phyloP scores from a whole-genome alignment of 1,140 invertebrate genomes.

The Euwallacea fornicatus region DNA sequence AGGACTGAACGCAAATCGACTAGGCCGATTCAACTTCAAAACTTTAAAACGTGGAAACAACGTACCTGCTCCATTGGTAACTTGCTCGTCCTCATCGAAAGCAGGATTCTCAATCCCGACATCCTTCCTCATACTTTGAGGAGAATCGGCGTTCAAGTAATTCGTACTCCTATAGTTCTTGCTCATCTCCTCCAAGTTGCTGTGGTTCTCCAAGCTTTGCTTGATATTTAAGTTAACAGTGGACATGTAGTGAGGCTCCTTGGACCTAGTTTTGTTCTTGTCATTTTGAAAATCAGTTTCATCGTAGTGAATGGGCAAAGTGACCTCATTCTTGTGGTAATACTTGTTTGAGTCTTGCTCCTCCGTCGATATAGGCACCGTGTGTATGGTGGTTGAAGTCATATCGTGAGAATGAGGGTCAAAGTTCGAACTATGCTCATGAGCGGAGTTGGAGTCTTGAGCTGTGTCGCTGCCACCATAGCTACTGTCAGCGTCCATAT shows the following conservation, averaged over 20 bases:
- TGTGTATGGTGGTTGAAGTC: too few relatives aligned
- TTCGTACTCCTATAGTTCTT: conserved; percentile 49
- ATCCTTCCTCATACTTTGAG: conserved; percentile 38
- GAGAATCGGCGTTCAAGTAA: conserved; percentile 43
- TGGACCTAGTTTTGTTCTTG: conserved; percentile 26
- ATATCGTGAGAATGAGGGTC: too few relatives aligned
- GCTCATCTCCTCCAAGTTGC: conserved; percentile 48
- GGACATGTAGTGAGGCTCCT: conserved; percentile 50
- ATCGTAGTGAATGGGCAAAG: conserved; percentile 50
- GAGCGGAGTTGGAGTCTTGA: conserved; percentile 49
- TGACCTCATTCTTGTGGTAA: conserved; percentile 54
- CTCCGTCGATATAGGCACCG: conserved; percentile 40
- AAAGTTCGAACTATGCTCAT: conserved; percentile 1
- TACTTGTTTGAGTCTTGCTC: conserved; percentile 42
- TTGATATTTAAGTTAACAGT: conserved; percentile 53
- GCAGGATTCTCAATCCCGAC: conserved; percentile 45
- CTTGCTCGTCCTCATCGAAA: conserved; percentile 41
- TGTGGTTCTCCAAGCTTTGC: conserved; percentile 47
- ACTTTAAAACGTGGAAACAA: background rate
- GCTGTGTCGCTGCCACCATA: conserved; percentile 53
- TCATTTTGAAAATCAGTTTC: conserved; percentile 46
- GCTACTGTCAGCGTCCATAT: conserved; percentile 53
- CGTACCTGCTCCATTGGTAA: conserved; percentile 29
- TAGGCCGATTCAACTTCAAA: too few relatives aligned
- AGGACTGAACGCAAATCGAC: too few relatives aligned